A percentile compares a stretch with the other conserved stretches of the same genome.
phyloP scores from a whole-genome alignment of 2,113 vertebrate genomes.

The Crotophaga sulcirostris region DNA sequence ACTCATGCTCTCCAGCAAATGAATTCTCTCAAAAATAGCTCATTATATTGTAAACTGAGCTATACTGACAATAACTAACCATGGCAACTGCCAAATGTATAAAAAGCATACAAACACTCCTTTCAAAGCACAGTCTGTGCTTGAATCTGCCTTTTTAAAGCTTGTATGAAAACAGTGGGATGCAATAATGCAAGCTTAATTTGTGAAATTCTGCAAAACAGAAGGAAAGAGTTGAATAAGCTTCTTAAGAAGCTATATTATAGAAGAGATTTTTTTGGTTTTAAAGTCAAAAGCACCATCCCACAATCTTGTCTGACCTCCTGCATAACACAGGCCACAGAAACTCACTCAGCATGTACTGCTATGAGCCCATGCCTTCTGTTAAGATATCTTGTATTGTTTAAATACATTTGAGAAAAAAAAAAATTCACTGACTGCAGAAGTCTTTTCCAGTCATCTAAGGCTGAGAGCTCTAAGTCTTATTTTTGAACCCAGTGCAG shows the following conservation, averaged over 20 bases:
- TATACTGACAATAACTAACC: conserved; percentile 20
- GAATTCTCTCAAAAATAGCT: conserved; percentile 23
- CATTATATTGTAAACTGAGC: neutral
- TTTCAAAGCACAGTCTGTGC: conserved; percentile 14
- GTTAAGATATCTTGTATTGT: neutral
- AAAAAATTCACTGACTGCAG: neutral
- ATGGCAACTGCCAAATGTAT: conserved; percentile 18
- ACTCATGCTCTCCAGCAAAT: neutral
- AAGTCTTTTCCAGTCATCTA: neutral
- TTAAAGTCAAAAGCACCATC: neutral
- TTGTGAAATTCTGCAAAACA: neutral
- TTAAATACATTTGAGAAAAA: neutral
- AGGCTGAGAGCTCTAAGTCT: neutral
- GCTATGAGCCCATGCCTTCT: neutral
- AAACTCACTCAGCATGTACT: neutral
- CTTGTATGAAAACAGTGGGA: conserved; percentile 19
- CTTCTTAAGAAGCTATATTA: neutral
- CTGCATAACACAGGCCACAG: neutral
- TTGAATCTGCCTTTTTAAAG: conserved; percentile 25
- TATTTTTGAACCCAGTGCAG: neutral
- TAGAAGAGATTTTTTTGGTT: neutral
- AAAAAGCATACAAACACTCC: neutral
- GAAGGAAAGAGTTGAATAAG: neutral
- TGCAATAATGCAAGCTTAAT: neutral
- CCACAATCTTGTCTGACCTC: neutral